These are phyloP conservation scores for Dorcus hopei DNA, from an alignment of 2,888 invertebrate genomes.

Conservation along the genomic window DNA sequence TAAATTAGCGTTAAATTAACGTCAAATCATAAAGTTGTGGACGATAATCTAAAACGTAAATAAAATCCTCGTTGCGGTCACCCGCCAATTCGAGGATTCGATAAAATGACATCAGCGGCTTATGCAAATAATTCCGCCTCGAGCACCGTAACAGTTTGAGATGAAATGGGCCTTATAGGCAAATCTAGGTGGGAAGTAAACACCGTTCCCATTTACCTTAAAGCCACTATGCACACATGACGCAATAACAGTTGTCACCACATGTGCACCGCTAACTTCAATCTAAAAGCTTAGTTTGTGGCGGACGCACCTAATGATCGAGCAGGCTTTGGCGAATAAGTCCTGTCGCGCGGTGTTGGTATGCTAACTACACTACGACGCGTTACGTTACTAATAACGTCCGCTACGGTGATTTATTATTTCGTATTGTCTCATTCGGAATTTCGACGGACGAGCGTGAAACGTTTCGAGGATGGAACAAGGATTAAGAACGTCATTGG, in stretches of 20 bases:
- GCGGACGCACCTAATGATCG: neutral
- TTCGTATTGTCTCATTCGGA: neutral
- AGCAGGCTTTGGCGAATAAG: neutral
- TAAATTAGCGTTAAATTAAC: no score
- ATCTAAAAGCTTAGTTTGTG: neutral
- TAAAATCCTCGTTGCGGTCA: no score
- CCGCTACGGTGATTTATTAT: neutral
- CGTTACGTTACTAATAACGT: neutral
- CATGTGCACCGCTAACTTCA: neutral
- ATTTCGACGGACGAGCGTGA: neutral
- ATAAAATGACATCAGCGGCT: no score
- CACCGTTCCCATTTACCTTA: neutral
- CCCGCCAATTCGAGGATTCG: no score
- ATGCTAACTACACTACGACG: neutral
- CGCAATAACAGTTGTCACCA: neutral
- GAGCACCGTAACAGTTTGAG: neutral
- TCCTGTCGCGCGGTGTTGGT: neutral
- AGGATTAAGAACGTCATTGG: neutral
- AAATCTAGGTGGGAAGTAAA: neutral
- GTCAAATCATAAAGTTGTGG: no score
- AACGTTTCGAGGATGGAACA: neutral
- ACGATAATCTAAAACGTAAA: no score
- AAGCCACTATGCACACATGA: neutral
- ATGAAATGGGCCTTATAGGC: neutral
- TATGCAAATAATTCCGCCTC: no score